Evolutionary conservation across 2,797 vertebrate genomes (phyloP), one percentile per base, ranked within the genome.

Genomic region (Salarias fasciatus): DNA sequence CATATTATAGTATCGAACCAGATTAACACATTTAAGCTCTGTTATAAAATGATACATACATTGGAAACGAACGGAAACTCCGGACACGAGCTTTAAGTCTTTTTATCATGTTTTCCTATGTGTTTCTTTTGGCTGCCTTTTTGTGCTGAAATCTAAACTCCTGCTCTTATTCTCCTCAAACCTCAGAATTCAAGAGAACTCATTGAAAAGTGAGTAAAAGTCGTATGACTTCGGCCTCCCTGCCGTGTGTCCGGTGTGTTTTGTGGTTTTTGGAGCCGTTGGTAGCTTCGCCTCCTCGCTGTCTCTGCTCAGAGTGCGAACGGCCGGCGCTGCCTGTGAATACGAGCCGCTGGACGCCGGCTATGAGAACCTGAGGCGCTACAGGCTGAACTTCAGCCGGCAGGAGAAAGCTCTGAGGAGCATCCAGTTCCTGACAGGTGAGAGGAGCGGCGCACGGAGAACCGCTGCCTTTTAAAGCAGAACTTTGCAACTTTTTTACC

Each of bases 161-260:
- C 3, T 42, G 0, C 30, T 24, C 37, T 1, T 8, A 11, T 12
- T 56, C 5, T 49, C 3, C 11, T 41, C 11, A 28, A 40, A 24
- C 6, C 8, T 56, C 68, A 95, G 94, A 89, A 51, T 44, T 92
- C 94, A 50, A 87, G 80, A 79, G 84, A 83, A 15, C 71, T 94
- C 29, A 90, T 92, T 44, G 72, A 82, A 48, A 89, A 86, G 94
- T 94, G 86, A 93, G 94, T 93, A 3, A n/a, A n/a, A n/a, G n/a
- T n/a, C n/a, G n/a, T n/a, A n/a, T n/a, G n/a, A n/a, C n/a, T n/a
- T n/a, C n/a, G n/a, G n/a, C n/a, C n/a, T n/a, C n/a, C n/a, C n/a
- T n/a, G n/a, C n/a, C n/a, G n/a, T n/a, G n/a, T n/a, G n/a, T n/a
- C n/a, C n/a, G n/a, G n/a, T n/a, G n/a, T n/a, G n/a, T n/a, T n/a